Percentiles rank a stretch among this genome's conserved stretches.
phyloP scores from a whole-genome alignment of 2,797 vertebrate species.

The Sarcophilus harrisii region DNA sequence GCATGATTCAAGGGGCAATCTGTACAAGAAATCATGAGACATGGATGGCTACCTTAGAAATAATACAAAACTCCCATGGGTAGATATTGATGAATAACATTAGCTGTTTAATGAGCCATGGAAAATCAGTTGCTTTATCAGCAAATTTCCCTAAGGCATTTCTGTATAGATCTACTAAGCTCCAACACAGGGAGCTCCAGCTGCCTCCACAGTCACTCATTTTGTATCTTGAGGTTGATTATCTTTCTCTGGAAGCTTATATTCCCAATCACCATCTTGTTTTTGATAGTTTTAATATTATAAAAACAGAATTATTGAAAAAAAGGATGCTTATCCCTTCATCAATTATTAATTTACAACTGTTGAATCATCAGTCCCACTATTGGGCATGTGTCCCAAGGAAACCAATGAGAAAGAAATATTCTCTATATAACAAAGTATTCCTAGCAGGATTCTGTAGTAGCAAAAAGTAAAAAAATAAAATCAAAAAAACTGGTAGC shows the following conservation, averaged over 20 bases:
- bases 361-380: not conserved
- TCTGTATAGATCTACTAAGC: not conserved
- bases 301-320: not conserved
- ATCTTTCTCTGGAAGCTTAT: not conserved
- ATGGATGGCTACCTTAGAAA: not conserved
- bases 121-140: not conserved
- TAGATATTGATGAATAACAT: not conserved
- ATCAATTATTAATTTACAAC: not conserved
- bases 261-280: not conserved
- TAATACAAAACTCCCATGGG: not conserved
- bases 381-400: not conserved
- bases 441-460: not conserved
- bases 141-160: not conserved
- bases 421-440: not conserved
- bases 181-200: not conserved
- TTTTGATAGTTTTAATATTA: not conserved
- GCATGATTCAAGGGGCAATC: not conserved
- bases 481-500: not conserved
- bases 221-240: not conserved
- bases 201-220: not conserved
- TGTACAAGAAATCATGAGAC: not conserved
- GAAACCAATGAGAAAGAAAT: not conserved
- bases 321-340: not conserved
- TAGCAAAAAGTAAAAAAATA: not conserved
- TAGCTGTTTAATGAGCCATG: not conserved